These are phyloP conservation scores for Belonocnema kinseyi DNA, from an alignment of 1,140 invertebrate genomes.

Conservation along the genomic window DNA sequence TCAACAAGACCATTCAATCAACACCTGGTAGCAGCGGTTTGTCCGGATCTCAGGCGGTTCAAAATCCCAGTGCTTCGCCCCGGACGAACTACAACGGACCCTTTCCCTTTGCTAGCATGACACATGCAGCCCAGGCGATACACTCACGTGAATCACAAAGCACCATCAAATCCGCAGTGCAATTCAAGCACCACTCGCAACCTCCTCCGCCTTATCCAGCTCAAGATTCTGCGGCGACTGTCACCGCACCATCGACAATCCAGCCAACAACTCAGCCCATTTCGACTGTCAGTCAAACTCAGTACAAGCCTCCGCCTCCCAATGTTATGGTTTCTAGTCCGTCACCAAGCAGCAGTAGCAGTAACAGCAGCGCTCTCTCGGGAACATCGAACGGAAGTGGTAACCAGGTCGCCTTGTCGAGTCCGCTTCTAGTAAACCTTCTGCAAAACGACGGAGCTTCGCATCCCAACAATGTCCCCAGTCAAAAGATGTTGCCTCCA, in stretches of 20 bases:
- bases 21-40: conserved; percentile 56
- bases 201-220: conserved; percentile 72
- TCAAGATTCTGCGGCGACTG: conserved; percentile 63
- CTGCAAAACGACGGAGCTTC: conserved; percentile 88
- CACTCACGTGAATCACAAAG: conserved; percentile 73
- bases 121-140: conserved; percentile 84
- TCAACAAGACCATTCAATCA: conserved; percentile 67
- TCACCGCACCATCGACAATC: conserved; percentile 57
- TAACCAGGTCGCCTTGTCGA: conserved; percentile 84
- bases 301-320: conserved; percentile 62
- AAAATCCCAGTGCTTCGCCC: conserved; percentile 61
- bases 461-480: conserved; percentile 71
- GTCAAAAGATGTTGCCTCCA: conserved; percentile 75
- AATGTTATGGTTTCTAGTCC: conserved; percentile 67
- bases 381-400: conserved; percentile 62
- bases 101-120: conserved; percentile 94
- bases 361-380: conserved; percentile 50
- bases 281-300: conserved; percentile 57
- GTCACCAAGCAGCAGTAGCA: conserved; percentile 61
- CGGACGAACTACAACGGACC: conserved; percentile 78
- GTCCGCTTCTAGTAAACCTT: conserved; percentile 93
- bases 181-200: conserved; percentile 72
- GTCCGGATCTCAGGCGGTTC: conserved; percentile 55
- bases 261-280: conserved; percentile 61
- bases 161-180: conserved; percentile 70